A percentile compares a stretch with the other conserved stretches of the same genome.
These are phyloP conservation scores for Caranx ignobilis DNA, from an alignment of 2,113 vertebrate genomes.

Conservation along the genomic window DNA sequence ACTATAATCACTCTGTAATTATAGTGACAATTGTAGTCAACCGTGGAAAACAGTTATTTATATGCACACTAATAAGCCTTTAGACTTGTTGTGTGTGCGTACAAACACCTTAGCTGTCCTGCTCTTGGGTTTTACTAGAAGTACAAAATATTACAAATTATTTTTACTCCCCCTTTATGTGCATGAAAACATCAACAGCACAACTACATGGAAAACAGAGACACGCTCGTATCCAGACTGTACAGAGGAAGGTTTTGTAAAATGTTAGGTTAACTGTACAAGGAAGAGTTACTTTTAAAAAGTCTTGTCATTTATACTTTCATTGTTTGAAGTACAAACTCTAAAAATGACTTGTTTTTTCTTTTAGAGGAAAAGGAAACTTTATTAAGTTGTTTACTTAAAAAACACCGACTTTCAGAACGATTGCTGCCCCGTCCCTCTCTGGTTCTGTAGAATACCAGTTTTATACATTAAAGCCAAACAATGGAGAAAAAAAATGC, in stretches of 20 bases:
- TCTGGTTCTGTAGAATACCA: conserved; percentile 8
- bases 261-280: conserved; percentile 10
- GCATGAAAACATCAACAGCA: conserved; percentile 22
- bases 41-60: neutral
- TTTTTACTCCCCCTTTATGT: conserved; percentile 31
- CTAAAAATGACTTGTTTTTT: conserved; percentile 24
- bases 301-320: conserved; percentile 47
- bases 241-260: conserved; percentile 40
- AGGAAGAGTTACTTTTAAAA: conserved; percentile 49
- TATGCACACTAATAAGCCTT: conserved; percentile 20
- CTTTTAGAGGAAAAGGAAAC: conserved; percentile 40
- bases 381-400: conserved; percentile 40
- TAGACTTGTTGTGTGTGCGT: conserved; percentile 14
- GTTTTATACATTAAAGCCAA: conserved; percentile 63
- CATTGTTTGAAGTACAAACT: conserved; percentile 59
- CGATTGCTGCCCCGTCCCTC: neutral
- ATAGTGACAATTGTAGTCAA: conserved; percentile 23
- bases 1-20: conserved; percentile 29
- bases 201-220: conserved; percentile 4
- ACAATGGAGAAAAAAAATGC: conserved; percentile 52
- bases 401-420: conserved; percentile 33
- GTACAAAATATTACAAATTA: neutral
- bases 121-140: conserved; percentile 24
- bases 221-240: neutral
- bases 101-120: conserved; percentile 23